Conservation (phyloP, 2,113 vertebrate species). For the Bolborhynchus lineola region DNA sequence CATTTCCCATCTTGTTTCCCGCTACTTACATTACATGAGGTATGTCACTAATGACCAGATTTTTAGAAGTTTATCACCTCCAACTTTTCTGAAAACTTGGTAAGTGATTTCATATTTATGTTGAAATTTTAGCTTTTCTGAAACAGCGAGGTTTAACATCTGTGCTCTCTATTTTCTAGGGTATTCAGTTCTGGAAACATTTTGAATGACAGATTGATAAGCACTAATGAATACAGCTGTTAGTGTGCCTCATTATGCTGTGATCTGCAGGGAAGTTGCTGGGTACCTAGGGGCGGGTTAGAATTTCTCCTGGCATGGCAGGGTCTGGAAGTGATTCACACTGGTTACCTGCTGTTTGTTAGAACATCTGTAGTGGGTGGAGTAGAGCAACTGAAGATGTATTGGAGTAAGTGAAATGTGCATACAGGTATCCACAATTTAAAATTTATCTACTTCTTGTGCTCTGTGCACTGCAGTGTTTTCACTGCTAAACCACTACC, state of each 20-base stretch:
- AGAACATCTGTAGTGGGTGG: background rate
- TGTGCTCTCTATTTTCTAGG: background rate
- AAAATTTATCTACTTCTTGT: background rate
- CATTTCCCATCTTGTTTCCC: background rate
- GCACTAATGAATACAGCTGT: background rate
- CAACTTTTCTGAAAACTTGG: background rate
- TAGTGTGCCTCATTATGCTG: background rate
- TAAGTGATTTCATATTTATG: background rate
- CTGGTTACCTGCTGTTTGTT: rapidly evolving
- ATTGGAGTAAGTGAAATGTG: background rate
- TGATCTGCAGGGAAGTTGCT: background rate
- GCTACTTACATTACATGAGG: background rate
- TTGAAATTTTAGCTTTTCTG: background rate
- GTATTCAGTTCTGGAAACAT: background rate
- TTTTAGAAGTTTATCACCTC: background rate
- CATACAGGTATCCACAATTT: background rate
- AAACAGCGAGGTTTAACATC: background rate
- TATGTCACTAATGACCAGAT: background rate
- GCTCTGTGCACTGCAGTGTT: background rate
- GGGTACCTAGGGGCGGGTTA: background rate
- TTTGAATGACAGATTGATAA: background rate
- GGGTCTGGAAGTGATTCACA: background rate
- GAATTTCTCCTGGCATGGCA: background rate
- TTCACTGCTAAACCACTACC: background rate
- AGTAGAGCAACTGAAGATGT: background rate